A percentile compares a stretch with the other conserved stretches of the same genome.
Evolutionary conservation across 2,797 vertebrate genomes (phyloP).

Genomic region (Notamacropus eugenii): DNA sequence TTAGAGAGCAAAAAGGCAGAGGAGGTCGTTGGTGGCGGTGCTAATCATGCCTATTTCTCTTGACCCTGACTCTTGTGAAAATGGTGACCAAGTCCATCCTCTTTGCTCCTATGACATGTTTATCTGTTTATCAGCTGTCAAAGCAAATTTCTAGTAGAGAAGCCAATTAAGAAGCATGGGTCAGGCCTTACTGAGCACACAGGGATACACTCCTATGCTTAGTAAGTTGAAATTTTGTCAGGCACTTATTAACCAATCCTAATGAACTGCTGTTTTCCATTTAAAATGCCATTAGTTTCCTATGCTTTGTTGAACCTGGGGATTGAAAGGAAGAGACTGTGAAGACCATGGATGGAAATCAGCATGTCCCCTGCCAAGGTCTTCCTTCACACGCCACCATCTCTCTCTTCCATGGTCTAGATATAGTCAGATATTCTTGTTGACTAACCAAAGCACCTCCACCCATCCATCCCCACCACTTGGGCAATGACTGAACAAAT

Average conservation of each 20-base stretch:
- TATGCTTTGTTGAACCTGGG: conserved; percentile 57
- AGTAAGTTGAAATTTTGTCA: conserved; percentile 56
- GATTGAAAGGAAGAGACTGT: not conserved
- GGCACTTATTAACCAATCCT: conserved; percentile 46
- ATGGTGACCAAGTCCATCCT: conserved; percentile 14
- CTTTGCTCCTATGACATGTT: conserved; percentile 25
- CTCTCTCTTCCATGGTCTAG: not conserved
- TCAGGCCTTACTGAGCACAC: conserved; percentile 56
- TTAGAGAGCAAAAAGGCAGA: not conserved
- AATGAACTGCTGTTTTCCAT: conserved; percentile 72
- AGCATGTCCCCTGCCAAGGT: not conserved
- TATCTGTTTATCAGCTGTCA: conserved; percentile 65
- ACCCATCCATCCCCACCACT: not conserved
- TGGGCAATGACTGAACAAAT: not conserved
- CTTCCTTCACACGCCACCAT: not conserved
- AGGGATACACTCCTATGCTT: conserved; percentile 44
- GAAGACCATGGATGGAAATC: conserved; percentile 31
- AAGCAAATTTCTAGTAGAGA: conserved; percentile 59
- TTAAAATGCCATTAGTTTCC: conserved; percentile 64
- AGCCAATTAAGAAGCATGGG: conserved; percentile 54
- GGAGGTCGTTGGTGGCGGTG: conserved; percentile 32
- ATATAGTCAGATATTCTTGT: not conserved
- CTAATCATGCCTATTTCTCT: conserved; percentile 21
- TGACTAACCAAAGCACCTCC: not conserved
- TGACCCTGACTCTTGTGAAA: conserved; percentile 50